Conservation (phyloP, 2,888 invertebrate species). For the Serripes groenlandicus region DNA sequence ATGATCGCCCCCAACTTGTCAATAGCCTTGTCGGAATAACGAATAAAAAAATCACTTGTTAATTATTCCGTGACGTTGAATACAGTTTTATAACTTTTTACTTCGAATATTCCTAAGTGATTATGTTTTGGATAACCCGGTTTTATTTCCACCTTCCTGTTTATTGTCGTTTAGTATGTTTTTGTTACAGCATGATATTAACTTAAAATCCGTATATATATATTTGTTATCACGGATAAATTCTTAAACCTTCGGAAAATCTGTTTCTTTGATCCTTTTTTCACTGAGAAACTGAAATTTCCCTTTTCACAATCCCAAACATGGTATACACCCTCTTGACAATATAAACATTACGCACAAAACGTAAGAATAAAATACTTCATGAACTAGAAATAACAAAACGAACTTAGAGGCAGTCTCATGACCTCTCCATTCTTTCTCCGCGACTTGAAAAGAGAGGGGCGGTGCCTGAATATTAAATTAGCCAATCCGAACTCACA, state of each 20-base stretch:
- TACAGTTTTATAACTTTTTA: too few species aligned
- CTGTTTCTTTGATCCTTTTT: not conserved
- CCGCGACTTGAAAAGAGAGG: conserved; percentile 25
- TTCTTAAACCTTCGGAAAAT: too few species aligned
- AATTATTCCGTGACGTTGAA: too few species aligned
- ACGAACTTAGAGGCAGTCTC: conserved; percentile 16
- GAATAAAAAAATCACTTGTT: conserved; percentile 18
- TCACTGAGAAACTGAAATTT: not conserved
- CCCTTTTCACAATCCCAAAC: not conserved
- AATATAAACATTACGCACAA: conserved; percentile 21
- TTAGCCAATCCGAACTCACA: conserved; percentile 37
- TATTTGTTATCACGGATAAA: too few species aligned
- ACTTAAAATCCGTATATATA: too few species aligned
- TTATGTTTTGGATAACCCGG: too few species aligned
- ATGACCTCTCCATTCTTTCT: conserved; percentile 46
- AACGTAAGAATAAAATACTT: conserved; percentile 33
- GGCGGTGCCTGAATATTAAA: conserved; percentile 50
- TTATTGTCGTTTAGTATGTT: too few species aligned
- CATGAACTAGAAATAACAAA: conserved; percentile 36
- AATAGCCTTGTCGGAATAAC: not conserved
- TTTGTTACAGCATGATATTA: too few species aligned
- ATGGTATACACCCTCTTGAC: not conserved
- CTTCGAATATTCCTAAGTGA: too few species aligned
- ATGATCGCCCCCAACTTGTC: conserved; percentile 14
- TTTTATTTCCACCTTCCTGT: too few species aligned